phyloP scores from a whole-genome alignment of 2,888 invertebrate genomes.

The Cheilosia vernalis region DNA sequence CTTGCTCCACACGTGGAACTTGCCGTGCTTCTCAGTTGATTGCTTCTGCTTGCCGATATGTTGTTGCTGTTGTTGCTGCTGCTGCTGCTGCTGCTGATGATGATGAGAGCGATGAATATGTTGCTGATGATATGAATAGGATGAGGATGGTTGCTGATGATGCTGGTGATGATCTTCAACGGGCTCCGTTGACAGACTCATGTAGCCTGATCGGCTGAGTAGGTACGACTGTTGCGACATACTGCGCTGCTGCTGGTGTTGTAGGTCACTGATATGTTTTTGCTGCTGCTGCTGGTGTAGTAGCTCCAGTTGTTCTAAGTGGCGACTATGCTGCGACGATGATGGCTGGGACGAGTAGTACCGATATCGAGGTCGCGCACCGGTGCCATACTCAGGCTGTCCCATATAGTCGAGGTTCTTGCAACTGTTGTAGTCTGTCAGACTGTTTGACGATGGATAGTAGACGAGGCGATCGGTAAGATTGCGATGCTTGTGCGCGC shows the following conservation, averaged over 20 bases:
- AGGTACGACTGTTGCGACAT: conserved; percentile 69
- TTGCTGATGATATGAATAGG: conserved; percentile 77
- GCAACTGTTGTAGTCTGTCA: conserved; percentile 82
- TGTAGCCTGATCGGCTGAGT: conserved; percentile 74
- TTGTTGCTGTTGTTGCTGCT: conserved; percentile 62
- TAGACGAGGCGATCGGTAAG: conserved; percentile 92
- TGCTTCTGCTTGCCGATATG: conserved; percentile 65
- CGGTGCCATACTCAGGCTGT: conserved; percentile 54
- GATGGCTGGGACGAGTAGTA: conserved; percentile 55
- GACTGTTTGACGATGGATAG: conserved; percentile 87
- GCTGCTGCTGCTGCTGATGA: conserved; percentile 77
- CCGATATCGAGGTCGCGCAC: conserved; percentile 52
- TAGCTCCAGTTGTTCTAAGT: conserved; percentile 55
- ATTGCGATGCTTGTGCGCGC: conserved; percentile 77
- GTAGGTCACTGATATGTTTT: conserved; percentile 66
- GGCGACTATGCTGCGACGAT: conserved; percentile 56
- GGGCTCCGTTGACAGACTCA: conserved; percentile 77
- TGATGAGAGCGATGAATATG: conserved; percentile 77
- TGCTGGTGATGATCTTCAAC: conserved; percentile 80
- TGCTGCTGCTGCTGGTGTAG: conserved; percentile 66
- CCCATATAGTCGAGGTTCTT: conserved; percentile 80
- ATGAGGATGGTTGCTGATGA: conserved; percentile 57
- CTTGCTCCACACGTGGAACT: conserved; percentile 83
- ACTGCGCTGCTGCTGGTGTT: conserved; percentile 68
- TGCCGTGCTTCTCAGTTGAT: conserved; percentile 49